Evolutionary conservation across 2,888 invertebrate genomes (phyloP), one percentile per base, ranked within the genome.

Genomic region (Gisinianus flammeolus): DNA sequence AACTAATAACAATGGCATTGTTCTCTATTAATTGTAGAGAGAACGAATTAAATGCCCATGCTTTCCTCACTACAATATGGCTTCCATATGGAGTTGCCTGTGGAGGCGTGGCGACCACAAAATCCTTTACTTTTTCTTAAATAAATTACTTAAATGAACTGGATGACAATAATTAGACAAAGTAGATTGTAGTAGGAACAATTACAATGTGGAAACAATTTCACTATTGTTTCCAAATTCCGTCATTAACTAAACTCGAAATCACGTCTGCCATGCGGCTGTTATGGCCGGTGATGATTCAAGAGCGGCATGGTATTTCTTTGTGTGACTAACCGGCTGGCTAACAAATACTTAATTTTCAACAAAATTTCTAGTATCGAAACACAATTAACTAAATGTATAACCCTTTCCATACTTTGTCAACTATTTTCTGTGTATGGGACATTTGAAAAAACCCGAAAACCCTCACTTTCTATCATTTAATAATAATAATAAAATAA

Each of bases 21-120:
- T n/a, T n/a, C 56, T 56, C 56, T 22, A 56, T 56, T 3, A 19
- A 56, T n/a, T 12, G 4, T 56, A 12, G n/a, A 56, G 22, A 19
- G 22, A 56, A 56, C 22, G 22, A 19, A 56, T 6, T 56, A 8
- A 4, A 56, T 56, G 3, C 56, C 56, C 22, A 56, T 56, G 16
- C 56, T 56, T 22, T 19, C 10, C 5, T 56, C 5, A 56, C 56
- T 56, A 56, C 56, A 56, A 12, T n/a, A n/a, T n/a, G n/a, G n/a
- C n/a, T n/a, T n/a, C n/a, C n/a, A n/a, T n/a, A n/a, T n/a, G n/a
- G n/a, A 56, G 56, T n/a, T n/a, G n/a, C n/a, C n/a, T 33, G 69
- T 52, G 69, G 70, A 68, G 73, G 75, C 44, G 70, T 52, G 70
- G 70, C 70, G 52, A 26, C 52, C 54, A 16, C 10, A n/a, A 52